Base-by-base conservation (phyloP, 2,888 invertebrate genomes). In the Galerucella calmariensis region DNA sequence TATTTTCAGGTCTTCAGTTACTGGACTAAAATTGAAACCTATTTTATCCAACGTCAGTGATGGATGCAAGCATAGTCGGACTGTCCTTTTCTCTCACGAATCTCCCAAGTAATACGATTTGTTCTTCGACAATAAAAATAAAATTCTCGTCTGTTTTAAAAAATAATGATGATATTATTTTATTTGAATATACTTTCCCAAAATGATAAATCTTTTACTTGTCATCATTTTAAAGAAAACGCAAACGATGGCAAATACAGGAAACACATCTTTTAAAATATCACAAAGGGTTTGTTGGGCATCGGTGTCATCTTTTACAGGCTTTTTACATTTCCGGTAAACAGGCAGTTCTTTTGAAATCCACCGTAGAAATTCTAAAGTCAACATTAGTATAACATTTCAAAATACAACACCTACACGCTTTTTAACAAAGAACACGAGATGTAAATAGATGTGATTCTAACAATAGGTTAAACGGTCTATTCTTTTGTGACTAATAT, bases 331-430 rank as follows among this genome's bases (percentile, higher is more conserved):
- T 77, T 78, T 78, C 77, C 78, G 75, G 77, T 67, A 67, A 59
- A 70, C 67, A 59, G 73, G 72, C 67, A 73, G 76, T 79, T 76
- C 77, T 81, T 81, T 79, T 76, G 75, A 80, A 76, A 67, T 72
- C 71, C 67, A 75, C 79, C 81, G 81, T 80, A 80, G 79, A 81
- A 82, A 81, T 82, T 81, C 79, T 81, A 81, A 80, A 83, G 82
- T 83, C 83, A 83, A 83, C 82, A 82, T 76, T 78, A 77, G 78
- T 79, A 78, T 78, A 79, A 80, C 79, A 81, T 81, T 81, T 79
- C 80, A 80, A 82, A 82, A 41, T 35, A 62, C 62, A 62, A 65
- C 79, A 81, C 81, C 82, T 82, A 79, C 79, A 81, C 80, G 81
- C 81, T 81, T 81, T 74, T 78, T 75, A 74, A 81, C 79, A 81